A percentile compares a stretch with the other conserved stretches of the same genome.
These are phyloP conservation scores for Poeciliopsis infans DNA, from an alignment of 2,797 vertebrate species.

Conservation along the genomic window DNA sequence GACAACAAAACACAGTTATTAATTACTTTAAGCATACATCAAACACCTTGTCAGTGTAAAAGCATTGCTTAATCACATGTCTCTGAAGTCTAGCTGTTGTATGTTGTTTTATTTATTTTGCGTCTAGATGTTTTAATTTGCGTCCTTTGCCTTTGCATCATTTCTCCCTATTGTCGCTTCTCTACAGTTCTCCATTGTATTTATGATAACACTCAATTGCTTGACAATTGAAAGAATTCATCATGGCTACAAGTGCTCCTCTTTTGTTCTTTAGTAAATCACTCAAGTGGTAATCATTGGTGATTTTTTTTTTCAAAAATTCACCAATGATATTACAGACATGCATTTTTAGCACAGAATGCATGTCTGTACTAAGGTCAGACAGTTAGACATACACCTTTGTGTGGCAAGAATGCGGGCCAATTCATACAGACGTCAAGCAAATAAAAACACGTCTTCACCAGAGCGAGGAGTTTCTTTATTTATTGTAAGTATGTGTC, in stretches of 20 bases:
- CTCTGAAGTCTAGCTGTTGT: neutral
- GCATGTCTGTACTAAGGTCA: slow-evolving; percentile 10
- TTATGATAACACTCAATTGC: slow-evolving; percentile 12
- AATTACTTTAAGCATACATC: neutral
- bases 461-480: neutral
- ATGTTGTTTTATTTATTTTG: neutral
- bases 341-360: too few species aligned
- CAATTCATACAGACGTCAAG: neutral
- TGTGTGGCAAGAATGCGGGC: neutral
- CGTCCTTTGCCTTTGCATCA: neutral
- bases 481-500: neutral
- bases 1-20: neutral
- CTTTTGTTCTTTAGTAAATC: slow-evolving; percentile 19
- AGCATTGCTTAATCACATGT: neutral
- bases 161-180: slow-evolving; percentile 7
- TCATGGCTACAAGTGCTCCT: slow-evolving; percentile 25
- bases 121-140: slow-evolving; percentile 1
- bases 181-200: slow-evolving; percentile 32
- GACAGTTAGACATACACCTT: slow-evolving; percentile 10
- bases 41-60: neutral
- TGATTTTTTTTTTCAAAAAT: neutral
- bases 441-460: neutral
- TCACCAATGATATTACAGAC: too few species aligned
- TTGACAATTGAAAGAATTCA: slow-evolving; percentile 29
- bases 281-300: slow-evolving; percentile 21